A percentile compares a stretch with the other conserved stretches of the same genome.
phyloP scores from a whole-genome alignment of 2,888 invertebrate genomes.

The Napeogenes inachia region DNA sequence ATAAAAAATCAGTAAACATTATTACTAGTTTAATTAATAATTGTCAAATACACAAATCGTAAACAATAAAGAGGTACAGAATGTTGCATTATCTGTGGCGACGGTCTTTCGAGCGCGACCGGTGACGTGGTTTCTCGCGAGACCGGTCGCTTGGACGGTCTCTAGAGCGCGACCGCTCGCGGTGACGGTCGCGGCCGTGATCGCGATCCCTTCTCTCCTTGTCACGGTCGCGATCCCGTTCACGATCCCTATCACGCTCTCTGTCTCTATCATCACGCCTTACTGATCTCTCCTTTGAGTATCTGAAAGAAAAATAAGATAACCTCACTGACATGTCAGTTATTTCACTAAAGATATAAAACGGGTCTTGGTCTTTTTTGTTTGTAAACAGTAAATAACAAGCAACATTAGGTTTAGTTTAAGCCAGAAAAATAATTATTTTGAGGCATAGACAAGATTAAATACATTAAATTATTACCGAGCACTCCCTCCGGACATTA shows the following conservation, averaged over 20 bases:
- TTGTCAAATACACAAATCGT: slow-evolving; percentile 43
- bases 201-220: slow-evolving; percentile 38
- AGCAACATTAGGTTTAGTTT: no score
- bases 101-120: slow-evolving; percentile 49
- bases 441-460: no score
- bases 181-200: slow-evolving; percentile 38
- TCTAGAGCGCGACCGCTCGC: slow-evolving; percentile 31
- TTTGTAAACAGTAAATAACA: no score
- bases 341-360: no score
- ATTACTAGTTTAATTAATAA: slow-evolving; percentile 46
- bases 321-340: no score
- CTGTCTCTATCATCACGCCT: slow-evolving; percentile 61
- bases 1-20: slow-evolving; percentile 41
- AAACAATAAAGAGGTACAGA: slow-evolving; percentile 35
- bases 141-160: slow-evolving; percentile 42
- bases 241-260: slow-evolving; percentile 52
- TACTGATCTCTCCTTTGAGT: slow-evolving; percentile 58
- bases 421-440: no score
- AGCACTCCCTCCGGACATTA: no score
- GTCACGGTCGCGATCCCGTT: slow-evolving; percentile 47
- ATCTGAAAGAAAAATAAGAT: slow-evolving; percentile 52
- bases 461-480: neutral
- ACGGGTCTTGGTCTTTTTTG: no score
- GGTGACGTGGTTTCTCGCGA: slow-evolving; percentile 39
- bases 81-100: slow-evolving; percentile 49